A percentile compares a stretch with the other conserved stretches of the same genome.
phyloP scores from a whole-genome alignment of 1,140 invertebrate genomes.

The Trichonephila clavipes region DNA sequence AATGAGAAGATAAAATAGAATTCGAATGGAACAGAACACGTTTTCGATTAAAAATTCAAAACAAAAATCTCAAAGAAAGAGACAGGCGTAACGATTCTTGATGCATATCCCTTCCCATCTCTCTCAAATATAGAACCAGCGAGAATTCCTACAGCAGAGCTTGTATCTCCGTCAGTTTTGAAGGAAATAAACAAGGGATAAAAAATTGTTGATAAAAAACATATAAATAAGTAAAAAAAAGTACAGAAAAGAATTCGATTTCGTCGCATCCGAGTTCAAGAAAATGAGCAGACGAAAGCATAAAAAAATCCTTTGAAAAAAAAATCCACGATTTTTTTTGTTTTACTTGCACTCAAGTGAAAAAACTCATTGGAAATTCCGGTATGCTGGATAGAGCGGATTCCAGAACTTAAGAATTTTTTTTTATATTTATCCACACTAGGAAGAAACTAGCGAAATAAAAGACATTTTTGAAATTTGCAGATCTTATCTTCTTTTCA shows the following conservation, averaged over 20 bases:
- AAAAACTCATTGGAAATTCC: neutral
- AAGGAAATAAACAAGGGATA: too few relatives aligned
- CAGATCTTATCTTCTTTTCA: too few relatives aligned
- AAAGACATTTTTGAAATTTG: too few relatives aligned
- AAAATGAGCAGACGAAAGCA: neutral
- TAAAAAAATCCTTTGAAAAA: neutral
- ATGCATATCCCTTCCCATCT: neutral
- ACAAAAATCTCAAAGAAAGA: neutral
- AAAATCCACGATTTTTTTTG: neutral
- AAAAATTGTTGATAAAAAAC: neutral
- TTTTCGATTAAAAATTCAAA: constrained; percentile 13
- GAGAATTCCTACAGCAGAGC: neutral
- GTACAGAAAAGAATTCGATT: neutral
- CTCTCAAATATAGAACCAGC: neutral
- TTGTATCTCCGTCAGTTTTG: neutral
- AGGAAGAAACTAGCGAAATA: too few relatives aligned
- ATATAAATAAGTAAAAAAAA: neutral
- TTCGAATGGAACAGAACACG: neutral
- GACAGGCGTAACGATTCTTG: neutral
- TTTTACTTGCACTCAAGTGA: too few relatives aligned
- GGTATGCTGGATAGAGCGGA: neutral
- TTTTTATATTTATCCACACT: neutral
- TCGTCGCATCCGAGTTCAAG: neutral
- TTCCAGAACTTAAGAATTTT: neutral
- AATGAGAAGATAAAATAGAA: neutral